Evolutionary conservation across 37 sponge, comb jelly and placozoan genomes (phyloP).

Genomic region (Diacarnus erythraeanus): DNA sequence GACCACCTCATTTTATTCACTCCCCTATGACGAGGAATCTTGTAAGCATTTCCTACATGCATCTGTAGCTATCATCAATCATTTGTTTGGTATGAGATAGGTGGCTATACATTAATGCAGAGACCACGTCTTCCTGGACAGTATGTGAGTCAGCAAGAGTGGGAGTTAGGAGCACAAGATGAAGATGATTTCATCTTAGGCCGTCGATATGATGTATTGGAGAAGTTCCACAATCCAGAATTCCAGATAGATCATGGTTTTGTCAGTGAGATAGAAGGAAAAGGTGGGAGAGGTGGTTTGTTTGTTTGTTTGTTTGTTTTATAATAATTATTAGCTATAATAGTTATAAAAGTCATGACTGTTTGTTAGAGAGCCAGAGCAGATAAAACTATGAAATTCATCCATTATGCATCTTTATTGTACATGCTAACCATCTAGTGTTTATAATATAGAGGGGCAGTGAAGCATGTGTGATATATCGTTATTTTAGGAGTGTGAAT

Average conservation of each 20-base stretch:
- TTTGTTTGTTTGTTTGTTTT: no score
- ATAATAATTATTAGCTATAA: background rate
- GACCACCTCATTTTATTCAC: no score
- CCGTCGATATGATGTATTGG: constrained; percentile 13
- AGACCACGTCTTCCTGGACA: constrained; percentile 21
- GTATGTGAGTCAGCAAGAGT: constrained; percentile 30
- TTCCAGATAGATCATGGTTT: constrained; percentile 20
- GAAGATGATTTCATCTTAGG: constrained; percentile 11
- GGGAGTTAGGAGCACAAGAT: constrained; percentile 7
- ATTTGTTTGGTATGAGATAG: no score
- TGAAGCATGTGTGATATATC: no score
- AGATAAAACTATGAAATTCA: background rate
- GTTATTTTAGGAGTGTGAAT: no score
- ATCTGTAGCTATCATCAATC: no score
- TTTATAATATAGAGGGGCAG: no score
- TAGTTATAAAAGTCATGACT: background rate
- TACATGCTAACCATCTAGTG: no score
- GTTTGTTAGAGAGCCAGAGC: background rate
- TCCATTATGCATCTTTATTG: background rate
- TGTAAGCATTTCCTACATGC: no score
- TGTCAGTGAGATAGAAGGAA: constrained; percentile 25
- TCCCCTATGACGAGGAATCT: no score
- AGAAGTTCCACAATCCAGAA: constrained; percentile 5
- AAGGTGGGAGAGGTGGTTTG: constrained; percentile 20
- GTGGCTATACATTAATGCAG: background rate